Evolutionary conservation across 64 coral and sea anemone species (phyloP).

Genomic region (Exaiptasia diaphana): DNA sequence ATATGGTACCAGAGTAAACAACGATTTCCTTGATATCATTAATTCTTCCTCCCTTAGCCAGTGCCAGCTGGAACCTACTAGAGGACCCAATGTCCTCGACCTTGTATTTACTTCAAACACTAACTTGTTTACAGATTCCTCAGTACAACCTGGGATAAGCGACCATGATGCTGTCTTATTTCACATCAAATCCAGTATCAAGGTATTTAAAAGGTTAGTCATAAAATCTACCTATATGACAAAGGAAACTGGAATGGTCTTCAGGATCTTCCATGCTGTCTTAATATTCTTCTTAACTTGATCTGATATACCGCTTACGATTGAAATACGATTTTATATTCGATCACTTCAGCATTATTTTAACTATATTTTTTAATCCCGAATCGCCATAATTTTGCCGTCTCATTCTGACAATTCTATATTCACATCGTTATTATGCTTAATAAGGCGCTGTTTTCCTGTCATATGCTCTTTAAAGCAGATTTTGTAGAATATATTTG

Average conservation of each 20-base stretch:
- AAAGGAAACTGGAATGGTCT: background rate
- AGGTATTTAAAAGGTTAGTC: background rate
- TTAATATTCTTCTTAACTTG: too few species aligned
- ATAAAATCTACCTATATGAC: background rate
- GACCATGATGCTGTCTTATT: background rate
- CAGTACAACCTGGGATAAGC: background rate
- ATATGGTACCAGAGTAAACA: constrained; percentile 29
- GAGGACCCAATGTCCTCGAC: background rate
- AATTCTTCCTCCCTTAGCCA: background rate
- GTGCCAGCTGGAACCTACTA: background rate
- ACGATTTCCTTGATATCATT: constrained; percentile 33
- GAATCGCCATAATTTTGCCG: too few species aligned
- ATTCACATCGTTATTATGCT: too few species aligned
- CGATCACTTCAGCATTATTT: too few species aligned
- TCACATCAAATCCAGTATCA: background rate
- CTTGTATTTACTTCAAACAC: background rate
- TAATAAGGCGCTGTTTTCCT: too few species aligned
- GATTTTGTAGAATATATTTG: too few species aligned
- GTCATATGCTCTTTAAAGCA: too few species aligned
- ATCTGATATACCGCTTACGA: too few species aligned
- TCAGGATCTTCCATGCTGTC: too few species aligned
- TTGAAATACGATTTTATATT: too few species aligned
- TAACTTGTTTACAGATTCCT: background rate
- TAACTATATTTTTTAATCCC: too few species aligned
- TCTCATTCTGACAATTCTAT: too few species aligned